Evolutionary conservation across 2,888 invertebrate genomes (phyloP), one percentile per base, ranked within the genome.

Genomic region (Diarsia rubi): DNA sequence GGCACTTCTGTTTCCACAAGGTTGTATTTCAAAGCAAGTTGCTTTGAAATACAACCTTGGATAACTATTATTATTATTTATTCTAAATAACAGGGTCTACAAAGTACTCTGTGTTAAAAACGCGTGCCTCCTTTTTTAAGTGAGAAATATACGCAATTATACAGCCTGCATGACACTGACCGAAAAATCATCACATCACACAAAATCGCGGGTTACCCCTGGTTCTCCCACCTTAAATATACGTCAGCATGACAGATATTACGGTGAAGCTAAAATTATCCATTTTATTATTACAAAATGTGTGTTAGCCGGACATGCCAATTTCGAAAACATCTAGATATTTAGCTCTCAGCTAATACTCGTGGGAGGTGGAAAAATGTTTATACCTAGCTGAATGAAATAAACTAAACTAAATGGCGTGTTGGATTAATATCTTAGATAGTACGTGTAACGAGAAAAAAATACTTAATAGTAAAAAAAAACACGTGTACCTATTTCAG

Each of bases 401-500:
- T 83, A 69, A 64, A 83, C 21, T 69, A 83, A 59, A 37, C 47
- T 19, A 63, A 78, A 81, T 69, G 44, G 69, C 42, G 63, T 49
- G 31, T 14, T 31, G 44, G 62, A 73, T 82, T 78, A 63, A 63
- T 63, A 63, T 73, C 9, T 45, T 21, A 12, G 12, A 44, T 24
- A 49, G 8, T 73, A 49, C 24, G 31, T 60, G n/a, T 24, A 31
- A 21, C 2, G 1, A 49, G 27, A 59, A 49, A 78, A 62, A 62
- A 19, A n/a, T 19, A 45, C 19, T 24, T 45, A 6, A 0, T 37
- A 14, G 14, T 16, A 19, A 16, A 12, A n/a, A 19, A 24, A 52
- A 52, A 31, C 21, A 31, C 21, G 3, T 3, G 2, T n/a, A 31
- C 31, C 31, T 31, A 27, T 63, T 74, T 44, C 21, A 73, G 21